Base-by-base conservation (phyloP, 2,113 vertebrate species). In the Muntiacus muntjak region DNA sequence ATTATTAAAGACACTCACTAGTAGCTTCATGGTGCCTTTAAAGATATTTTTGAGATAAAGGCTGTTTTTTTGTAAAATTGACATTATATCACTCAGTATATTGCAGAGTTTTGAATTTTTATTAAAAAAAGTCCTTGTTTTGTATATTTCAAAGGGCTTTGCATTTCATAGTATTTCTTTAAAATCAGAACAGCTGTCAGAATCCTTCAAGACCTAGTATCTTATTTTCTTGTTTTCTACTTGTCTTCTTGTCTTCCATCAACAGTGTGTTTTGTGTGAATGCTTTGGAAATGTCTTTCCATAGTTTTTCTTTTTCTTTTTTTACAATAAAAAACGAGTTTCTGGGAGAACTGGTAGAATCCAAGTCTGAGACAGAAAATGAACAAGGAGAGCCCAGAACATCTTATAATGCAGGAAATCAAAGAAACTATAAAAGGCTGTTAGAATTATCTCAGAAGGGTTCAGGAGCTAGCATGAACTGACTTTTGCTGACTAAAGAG, bases 121-220 rank as follows among this genome's bases (percentile, higher is more conserved):
- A 6, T 6, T 5, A 23, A 64, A 62, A 36, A 83, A 30, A 23
- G n/a, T 87, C 8, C 52, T 62, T 62, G 54, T 91, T 91, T 96
- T 91, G 4, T 96, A 15, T 94, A 60, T 87, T 92, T 97, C 26
- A 89, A 19, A 95, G 50, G 50, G 1, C 40, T 97, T 95, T 96
- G 21, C 5, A 88, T 88, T 52, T 94, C 23, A 55, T 82, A 26
- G 28, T 52, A 54, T 96, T 97, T 95, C 33, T 92, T 92, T 57
- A 78, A 92, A 94, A 89, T 93, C 90, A 43, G 19, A 87, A 30
- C 8, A 50, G 47, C 79, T 76, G 12, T 82, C 45, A 88, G 23
- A 16, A 85, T 95, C 50, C 57, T 97, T 96, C 4, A 95, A 91
- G 30, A 94, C 67, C 33, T 78, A 85, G 55, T 67, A 67, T 43